Evolutionary conservation across 2,113 vertebrate species (phyloP), one percentile per base, ranked within the genome.

Genomic region (Protobothrops mucrosquamatus): DNA sequence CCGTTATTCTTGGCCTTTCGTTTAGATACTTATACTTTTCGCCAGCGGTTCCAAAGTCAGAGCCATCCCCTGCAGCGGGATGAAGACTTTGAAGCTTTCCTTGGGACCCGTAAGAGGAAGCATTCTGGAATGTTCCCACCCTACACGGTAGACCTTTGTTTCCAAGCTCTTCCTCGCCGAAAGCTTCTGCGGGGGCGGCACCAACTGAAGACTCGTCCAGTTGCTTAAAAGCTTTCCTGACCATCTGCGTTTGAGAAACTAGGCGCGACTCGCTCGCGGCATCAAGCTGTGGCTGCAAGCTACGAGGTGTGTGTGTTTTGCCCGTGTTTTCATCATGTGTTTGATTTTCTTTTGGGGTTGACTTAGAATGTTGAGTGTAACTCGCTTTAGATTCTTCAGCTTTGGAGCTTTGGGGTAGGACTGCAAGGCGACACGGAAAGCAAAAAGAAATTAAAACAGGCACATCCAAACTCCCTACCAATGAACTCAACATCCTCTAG

Each of bases 271-370:
- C 93, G 39, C 2, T 46, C 85, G 94, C 85, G 69, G 88, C 29
- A 59, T 95, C 96, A 92, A 97, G 94, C 34, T 94, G 95, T 87
- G 94, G 95, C n/a, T 87, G 94, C 89, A 97, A 93, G 88, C 96
- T 94, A 85, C 56, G 93, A 6, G 93, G 94, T 39, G 96, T 11
- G 92, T 4, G 18, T 54, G 57, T 96, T 74, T 93, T 56, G 0
- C 94, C 51, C 51, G 57, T 5, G 15, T 57, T 92, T 91, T 95
- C n/a, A 3, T 87, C 43, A 52, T 43, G 69, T 14, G 93, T 92
- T 89, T 94, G 96, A 85, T 87, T 94, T 93, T 95, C 97, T 74
- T 2, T 10, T 6, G 2, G 59, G 61, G 34, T 55, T 52, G 69
- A 88, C 20, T 88, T 74, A 57, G 51, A 55, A 51, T 59, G 94